These are phyloP conservation scores for Siniperca undulata DNA, from an alignment of 2,797 vertebrate species.

Conservation along the genomic window DNA sequence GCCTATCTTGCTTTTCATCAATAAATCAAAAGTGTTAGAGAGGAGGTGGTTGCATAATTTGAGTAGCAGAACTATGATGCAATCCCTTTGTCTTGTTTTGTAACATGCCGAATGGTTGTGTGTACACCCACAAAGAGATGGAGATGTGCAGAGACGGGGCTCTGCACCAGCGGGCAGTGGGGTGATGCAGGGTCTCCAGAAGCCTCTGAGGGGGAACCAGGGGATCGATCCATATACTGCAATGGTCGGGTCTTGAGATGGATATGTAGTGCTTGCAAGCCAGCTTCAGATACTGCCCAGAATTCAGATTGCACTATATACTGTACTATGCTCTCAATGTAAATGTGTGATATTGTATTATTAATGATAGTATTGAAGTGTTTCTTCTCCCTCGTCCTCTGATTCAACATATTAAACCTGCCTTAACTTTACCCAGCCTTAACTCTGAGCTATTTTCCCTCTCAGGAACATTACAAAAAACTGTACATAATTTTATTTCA, in stretches of 20 bases:
- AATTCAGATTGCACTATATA: slow-evolving; percentile 26
- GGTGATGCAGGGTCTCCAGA: slow-evolving; percentile 45
- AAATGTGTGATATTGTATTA: slow-evolving; percentile 35
- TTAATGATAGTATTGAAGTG: slow-evolving; percentile 21
- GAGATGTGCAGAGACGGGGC: slow-evolving; percentile 51
- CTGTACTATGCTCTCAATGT: slow-evolving; percentile 12
- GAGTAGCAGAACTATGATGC: slow-evolving; percentile 73
- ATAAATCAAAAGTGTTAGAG: slow-evolving; percentile 73
- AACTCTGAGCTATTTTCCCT: slow-evolving; percentile 20
- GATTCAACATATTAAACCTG: slow-evolving; percentile 26
- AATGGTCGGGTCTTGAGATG: slow-evolving; percentile 22
- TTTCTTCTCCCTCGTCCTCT: slow-evolving; percentile 3
- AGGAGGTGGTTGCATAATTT: slow-evolving; percentile 72
- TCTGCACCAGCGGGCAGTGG: slow-evolving; percentile 38
- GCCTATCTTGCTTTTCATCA: slow-evolving; percentile 73
- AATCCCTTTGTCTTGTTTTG: slow-evolving; percentile 80
- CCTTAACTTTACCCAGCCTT: too few species aligned
- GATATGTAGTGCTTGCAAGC: slow-evolving; percentile 45
- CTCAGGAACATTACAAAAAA: background rate
- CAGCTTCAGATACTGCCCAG: slow-evolving; percentile 56
- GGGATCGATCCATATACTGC: slow-evolving; percentile 53
- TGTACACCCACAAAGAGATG: slow-evolving; percentile 68
- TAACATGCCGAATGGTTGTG: slow-evolving; percentile 66
- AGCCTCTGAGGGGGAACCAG: slow-evolving; percentile 38
- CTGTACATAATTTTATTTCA: slow-evolving; percentile 18